These are phyloP conservation scores for Hydractinia echinata DNA, from an alignment of 30 jellyfish, hydroid and myxozoan species.

Conservation along the genomic window DNA sequence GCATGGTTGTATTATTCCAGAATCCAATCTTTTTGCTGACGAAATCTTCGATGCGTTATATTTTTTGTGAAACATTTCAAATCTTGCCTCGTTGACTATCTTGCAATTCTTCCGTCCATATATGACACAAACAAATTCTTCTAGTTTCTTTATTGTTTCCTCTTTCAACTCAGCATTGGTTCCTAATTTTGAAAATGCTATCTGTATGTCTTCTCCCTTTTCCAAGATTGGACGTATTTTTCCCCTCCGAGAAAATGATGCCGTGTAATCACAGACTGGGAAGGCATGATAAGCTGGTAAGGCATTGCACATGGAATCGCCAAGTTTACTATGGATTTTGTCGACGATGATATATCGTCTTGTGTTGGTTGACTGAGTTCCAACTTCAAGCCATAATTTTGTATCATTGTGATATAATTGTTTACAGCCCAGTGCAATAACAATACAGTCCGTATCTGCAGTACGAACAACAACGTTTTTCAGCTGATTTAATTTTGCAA, in stretches of 20 bases:
- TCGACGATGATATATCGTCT: constrained; percentile 10
- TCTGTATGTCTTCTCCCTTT: constrained; percentile 9
- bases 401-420: not conserved
- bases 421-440: constrained; percentile 20
- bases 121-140: constrained; percentile 7
- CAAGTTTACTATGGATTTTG: not conserved
- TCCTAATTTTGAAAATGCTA: not conserved
- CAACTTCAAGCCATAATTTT: constrained; percentile 21
- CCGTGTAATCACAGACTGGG: not conserved
- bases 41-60: too few species aligned
- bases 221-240: constrained; percentile 3
- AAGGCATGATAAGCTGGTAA: too few species aligned
- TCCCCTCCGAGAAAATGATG: not conserved
- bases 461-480: constrained; percentile 21
- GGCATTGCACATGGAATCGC: not conserved
- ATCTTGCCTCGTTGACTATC: constrained; percentile 9
- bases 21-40: constrained; percentile 14
- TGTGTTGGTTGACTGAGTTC: constrained; percentile 14
- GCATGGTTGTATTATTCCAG: constrained; percentile 16
- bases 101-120: not conserved
- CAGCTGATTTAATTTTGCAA: not conserved
- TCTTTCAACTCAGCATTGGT: not conserved
- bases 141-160: not conserved
- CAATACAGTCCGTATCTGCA: constrained; percentile 20
- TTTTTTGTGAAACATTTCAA: too few species aligned